Conservation (phyloP, 2,797 vertebrate genomes). For the Molossus molossus region DNA sequence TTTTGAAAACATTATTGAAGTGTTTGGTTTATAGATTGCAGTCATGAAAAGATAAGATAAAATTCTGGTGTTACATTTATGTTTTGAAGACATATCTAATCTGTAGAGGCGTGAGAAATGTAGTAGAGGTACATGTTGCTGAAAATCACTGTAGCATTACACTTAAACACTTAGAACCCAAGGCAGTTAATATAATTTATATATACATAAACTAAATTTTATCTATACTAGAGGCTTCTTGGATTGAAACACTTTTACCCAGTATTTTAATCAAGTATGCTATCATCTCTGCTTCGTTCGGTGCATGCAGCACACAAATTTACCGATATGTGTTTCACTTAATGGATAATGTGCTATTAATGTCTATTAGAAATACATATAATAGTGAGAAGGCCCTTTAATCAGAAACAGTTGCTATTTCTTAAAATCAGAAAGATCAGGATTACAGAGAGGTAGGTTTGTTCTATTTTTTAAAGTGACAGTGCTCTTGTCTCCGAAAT, state of each 20-base stretch:
- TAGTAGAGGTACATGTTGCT: slow-evolving; percentile 83
- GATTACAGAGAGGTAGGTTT: slow-evolving; percentile 69
- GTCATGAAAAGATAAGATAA: slow-evolving; percentile 85
- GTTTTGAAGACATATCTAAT: slow-evolving; percentile 87
- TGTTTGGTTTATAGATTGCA: slow-evolving; percentile 84
- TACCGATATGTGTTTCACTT: slow-evolving; percentile 86
- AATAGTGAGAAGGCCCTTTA: slow-evolving; percentile 75
- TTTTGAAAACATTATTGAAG: slow-evolving; percentile 82
- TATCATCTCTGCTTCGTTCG: slow-evolving; percentile 86
- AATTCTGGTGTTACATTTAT: slow-evolving; percentile 86
- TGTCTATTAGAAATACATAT: slow-evolving; percentile 83
- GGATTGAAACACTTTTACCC: slow-evolving; percentile 78
- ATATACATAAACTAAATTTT: slow-evolving; percentile 76
- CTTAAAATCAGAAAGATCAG: slow-evolving; percentile 75
- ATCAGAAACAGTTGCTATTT: slow-evolving; percentile 76
- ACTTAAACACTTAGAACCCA: slow-evolving; percentile 88
- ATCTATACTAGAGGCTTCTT: slow-evolving; percentile 63
- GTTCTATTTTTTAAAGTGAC: slow-evolving; percentile 76
- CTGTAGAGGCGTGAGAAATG: slow-evolving; percentile 86
- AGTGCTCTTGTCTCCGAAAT: slow-evolving; percentile 75
- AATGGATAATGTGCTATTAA: slow-evolving; percentile 86
- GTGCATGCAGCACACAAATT: slow-evolving; percentile 85
- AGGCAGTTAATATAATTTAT: slow-evolving; percentile 88
- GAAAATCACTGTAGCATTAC: slow-evolving; percentile 87
- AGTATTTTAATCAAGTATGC: slow-evolving; percentile 87